Evolutionary conservation across 2,113 vertebrate species (phyloP).

Genomic region (Egretta garzetta): DNA sequence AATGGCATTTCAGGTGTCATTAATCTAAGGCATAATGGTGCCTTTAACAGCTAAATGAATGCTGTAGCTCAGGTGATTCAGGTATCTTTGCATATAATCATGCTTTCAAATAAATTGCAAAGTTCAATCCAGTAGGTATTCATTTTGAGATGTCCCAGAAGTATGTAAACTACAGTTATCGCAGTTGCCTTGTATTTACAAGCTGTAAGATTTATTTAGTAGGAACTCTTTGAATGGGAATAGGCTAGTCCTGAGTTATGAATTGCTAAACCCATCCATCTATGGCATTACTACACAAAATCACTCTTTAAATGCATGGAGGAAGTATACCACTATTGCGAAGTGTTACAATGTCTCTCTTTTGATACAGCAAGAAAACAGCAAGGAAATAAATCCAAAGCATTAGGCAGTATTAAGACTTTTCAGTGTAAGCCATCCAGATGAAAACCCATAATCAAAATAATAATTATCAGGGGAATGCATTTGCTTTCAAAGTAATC

Average conservation of each 20-base stretch:
- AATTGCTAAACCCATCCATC: conserved; percentile 12
- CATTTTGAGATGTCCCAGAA: not conserved
- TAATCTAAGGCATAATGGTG: conserved; percentile 29
- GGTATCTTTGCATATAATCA: conserved; percentile 38
- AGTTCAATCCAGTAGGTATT: not conserved
- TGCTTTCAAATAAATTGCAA: not conserved
- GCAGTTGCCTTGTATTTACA: not conserved
- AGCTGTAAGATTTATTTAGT: conserved; percentile 42
- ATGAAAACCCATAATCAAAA: conserved; percentile 52
- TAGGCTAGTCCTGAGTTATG: conserved; percentile 14
- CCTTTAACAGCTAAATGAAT: conserved; percentile 39
- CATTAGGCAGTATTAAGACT: conserved; percentile 15
- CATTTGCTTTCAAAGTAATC: conserved; percentile 39
- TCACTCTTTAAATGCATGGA: conserved; percentile 32
- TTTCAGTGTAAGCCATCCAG: conserved; percentile 13
- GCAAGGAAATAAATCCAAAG: conserved; percentile 6
- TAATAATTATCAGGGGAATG: conserved; percentile 23
- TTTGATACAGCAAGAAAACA: conserved; percentile 13
- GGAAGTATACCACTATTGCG: not conserved
- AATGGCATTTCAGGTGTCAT: conserved; percentile 34
- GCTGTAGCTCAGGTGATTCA: conserved; percentile 23
- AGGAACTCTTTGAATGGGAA: not conserved
- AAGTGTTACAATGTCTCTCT: not conserved
- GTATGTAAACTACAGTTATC: not conserved
- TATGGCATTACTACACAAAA: not conserved